Evolutionary conservation across 2,797 vertebrate genomes (phyloP).

Genomic region (Nyctibius grandis): DNA sequence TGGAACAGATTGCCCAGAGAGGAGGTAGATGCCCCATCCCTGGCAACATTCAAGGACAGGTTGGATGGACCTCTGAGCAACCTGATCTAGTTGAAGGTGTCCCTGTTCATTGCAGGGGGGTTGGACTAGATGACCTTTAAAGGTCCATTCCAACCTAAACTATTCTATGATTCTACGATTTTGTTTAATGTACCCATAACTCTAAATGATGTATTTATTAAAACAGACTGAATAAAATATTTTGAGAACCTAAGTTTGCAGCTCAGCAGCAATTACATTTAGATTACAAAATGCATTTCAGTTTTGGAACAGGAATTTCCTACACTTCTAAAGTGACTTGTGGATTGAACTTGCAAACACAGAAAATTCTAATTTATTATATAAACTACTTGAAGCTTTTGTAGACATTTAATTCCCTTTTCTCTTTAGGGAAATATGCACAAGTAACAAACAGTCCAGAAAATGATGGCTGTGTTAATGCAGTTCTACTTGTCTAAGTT

Average conservation of each 20-base stretch:
- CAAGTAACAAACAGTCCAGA: slow-evolving; percentile 99
- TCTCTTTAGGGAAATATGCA: slow-evolving; percentile 89
- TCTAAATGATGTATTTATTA: neutral
- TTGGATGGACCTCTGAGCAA: too few relatives aligned
- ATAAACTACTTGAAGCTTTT: neutral
- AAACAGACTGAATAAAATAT: neutral
- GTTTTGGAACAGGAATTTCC: neutral
- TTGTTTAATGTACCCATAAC: neutral
- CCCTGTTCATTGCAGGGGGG: too few relatives aligned
- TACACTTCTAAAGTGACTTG: neutral
- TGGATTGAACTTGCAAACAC: neutral
- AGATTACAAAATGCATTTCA: neutral
- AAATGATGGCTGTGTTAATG: slow-evolving; percentile 97
- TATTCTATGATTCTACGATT: too few relatives aligned
- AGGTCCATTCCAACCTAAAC: too few relatives aligned
- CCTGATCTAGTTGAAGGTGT: too few relatives aligned
- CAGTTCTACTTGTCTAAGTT: slow-evolving; percentile 87
- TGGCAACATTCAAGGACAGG: too few relatives aligned
- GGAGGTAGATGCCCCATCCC: too few relatives aligned
- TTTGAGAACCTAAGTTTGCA: neutral
- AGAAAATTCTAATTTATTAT: neutral
- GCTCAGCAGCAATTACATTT: neutral
- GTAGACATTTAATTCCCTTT: neutral
- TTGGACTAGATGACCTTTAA: too few relatives aligned
- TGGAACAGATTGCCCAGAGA: too few relatives aligned